These are phyloP conservation scores for Colletes gigas DNA, from an alignment of 1,140 invertebrate species.

Conservation along the genomic window DNA sequence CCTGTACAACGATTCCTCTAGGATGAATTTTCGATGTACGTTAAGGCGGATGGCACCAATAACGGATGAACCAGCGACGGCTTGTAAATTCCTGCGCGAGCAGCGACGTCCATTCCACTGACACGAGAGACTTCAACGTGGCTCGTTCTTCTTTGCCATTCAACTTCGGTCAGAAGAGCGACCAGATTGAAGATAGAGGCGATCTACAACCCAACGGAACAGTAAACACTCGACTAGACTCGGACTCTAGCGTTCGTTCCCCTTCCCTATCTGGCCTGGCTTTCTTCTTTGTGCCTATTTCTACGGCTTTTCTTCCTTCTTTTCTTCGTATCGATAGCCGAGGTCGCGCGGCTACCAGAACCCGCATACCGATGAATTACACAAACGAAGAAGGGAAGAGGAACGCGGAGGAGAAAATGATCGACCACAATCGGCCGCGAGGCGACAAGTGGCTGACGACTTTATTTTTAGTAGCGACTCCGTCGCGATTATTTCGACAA, in stretches of 20 bases:
- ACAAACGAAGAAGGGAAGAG: constrained; percentile 18
- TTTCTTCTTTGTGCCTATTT: constrained; percentile 13
- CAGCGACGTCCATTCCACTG: constrained; percentile 64
- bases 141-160: constrained; percentile 63
- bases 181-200: constrained; percentile 75
- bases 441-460: constrained; percentile 30
- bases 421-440: constrained; percentile 13
- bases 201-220: constrained; percentile 73
- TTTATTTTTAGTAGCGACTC: constrained; percentile 29
- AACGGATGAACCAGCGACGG: constrained; percentile 68
- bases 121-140: constrained; percentile 54
- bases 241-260: background rate
- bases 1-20: too few species aligned
- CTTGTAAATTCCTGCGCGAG: constrained; percentile 69
- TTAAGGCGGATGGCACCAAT: constrained; percentile 69
- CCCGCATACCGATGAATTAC: constrained; percentile 37
- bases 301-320: background rate
- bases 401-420: constrained; percentile 19
- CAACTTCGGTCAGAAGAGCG: constrained; percentile 58
- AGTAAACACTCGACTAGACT: constrained; percentile 69
- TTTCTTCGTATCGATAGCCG: constrained; percentile 24
- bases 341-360: background rate
- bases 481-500: constrained; percentile 21
- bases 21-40: constrained; percentile 66
- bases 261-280: constrained; percentile 3